Evolutionary conservation across 2,797 vertebrate species (phyloP).

Genomic region (Cryptoblepharus egeriae): DNA sequence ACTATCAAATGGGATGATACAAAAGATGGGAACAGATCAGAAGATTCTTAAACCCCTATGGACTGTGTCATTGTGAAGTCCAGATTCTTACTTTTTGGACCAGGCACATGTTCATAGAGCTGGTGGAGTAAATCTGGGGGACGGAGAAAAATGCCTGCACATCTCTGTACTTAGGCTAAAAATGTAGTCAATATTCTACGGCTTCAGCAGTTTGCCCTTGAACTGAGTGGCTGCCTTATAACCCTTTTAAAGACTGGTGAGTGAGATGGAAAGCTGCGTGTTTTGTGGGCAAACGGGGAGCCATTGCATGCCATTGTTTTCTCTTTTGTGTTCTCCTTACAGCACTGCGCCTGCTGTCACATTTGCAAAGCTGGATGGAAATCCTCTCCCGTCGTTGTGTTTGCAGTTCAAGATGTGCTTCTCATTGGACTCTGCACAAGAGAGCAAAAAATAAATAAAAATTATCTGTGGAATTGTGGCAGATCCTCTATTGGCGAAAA

Average conservation of each 20-base stretch:
- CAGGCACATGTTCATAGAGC: too few species aligned
- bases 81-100: neutral
- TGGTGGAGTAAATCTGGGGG: neutral
- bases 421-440: conserved; percentile 58
- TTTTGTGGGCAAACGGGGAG: neutral
- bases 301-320: rapidly evolving
- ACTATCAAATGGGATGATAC: neutral
- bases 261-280: neutral
- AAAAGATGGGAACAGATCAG: neutral
- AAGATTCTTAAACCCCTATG: too few species aligned
- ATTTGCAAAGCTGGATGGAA: rapidly evolving
- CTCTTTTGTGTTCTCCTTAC: conserved; percentile 2
- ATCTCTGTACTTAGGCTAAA: too few species aligned
- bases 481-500: too few species aligned
- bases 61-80: too few species aligned
- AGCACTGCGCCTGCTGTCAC: neutral
- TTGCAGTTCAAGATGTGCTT: conserved; percentile 25
- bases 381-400: neutral
- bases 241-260: neutral
- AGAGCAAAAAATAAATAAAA: conserved; percentile 54
- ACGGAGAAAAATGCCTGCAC: too few species aligned
- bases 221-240: neutral
- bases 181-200: too few species aligned
- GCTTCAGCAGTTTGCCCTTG: neutral
- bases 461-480: conserved; percentile 57